Conservation (phyloP, 2,113 vertebrate species). For the Manacus vitellinus region DNA sequence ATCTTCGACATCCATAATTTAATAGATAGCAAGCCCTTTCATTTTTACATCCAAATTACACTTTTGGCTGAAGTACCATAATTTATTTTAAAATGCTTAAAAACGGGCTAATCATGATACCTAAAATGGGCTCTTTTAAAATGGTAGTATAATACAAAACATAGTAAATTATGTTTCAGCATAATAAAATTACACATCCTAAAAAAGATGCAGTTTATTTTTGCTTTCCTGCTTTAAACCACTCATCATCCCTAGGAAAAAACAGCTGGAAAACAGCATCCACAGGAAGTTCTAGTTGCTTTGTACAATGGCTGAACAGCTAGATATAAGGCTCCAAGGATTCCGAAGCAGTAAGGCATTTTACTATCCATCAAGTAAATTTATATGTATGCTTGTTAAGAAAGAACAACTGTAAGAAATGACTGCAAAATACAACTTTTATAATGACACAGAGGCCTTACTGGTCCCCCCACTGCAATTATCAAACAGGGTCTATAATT, state of each 20-base stretch:
- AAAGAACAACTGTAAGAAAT: constrained; percentile 42
- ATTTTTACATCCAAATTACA: constrained; percentile 74
- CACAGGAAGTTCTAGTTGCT: constrained; percentile 46
- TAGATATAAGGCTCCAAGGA: not conserved
- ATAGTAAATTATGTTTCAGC: constrained; percentile 83
- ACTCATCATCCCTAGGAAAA: constrained; percentile 46
- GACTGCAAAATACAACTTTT: not conserved
- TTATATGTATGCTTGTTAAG: constrained; percentile 91
- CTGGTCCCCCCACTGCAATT: not conserved
- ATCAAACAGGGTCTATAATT: not conserved
- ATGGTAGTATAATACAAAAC: constrained; percentile 78
- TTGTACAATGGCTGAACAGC: constrained; percentile 26
- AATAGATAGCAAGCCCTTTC: constrained; percentile 76
- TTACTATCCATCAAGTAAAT: constrained; percentile 84
- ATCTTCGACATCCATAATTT: constrained; percentile 80
- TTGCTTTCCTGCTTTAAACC: constrained; percentile 70
- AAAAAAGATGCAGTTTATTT: constrained; percentile 79
- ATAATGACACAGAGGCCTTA: not conserved
- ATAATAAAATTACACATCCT: constrained; percentile 80
- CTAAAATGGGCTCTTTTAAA: constrained; percentile 71
- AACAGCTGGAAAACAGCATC: constrained; percentile 67
- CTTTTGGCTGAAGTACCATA: constrained; percentile 65
- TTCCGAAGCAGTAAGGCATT: constrained; percentile 31
- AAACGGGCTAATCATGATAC: constrained; percentile 66
- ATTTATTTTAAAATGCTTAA: constrained; percentile 73